Base-by-base conservation (phyloP, 2,797 vertebrate species). In the Tragelaphus oryx region DNA sequence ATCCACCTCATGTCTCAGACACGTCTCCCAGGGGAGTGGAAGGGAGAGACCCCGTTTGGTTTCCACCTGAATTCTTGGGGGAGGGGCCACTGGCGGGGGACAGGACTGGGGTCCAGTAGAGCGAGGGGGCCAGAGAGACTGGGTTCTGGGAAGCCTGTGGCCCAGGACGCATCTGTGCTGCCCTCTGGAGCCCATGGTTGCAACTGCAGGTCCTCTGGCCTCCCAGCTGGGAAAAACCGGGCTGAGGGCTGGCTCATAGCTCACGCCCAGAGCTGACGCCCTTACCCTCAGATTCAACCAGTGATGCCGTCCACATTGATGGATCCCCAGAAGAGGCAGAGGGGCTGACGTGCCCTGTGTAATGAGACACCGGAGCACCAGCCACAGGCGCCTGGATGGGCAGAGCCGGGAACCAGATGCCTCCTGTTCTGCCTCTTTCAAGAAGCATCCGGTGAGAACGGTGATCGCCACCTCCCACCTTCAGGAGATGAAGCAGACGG, bases 71-170 rank as follows among this genome's bases (percentile, higher is more conserved):
- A 8, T 8, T 9, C 2, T 8, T 8, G 24, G 62, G 50, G 86
- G n/a, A 16, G 26, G 20, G 18, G 22, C 24, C 0, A 1, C 44
- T 1, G 1, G n/a, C 16, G 28, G 65, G 28, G 48, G n/a, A 3
- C 2, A 8, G 30, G 24, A 46, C 80, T 5, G 6, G 37, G 37
- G 26, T 16, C 30, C 50, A 2, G 4, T 6, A 10, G 26, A 52
- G 6, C 0, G 0, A 8, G 20, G 1, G 2, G 24, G 37, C n/a
- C 1, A 3, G 18, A 3, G 1, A 48, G 59, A 0, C 17, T 9
- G 78, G 41, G 2, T 13, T 48, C 28, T 8, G 6, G 78, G 88
- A 22, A 55, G 4, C 60, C 44, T 24, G 54, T 0, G 3, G 4
- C 54, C 81, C 18, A n/a, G 71, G 44, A 12, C 1, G 0, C 11